Evolutionary conservation across 2,113 vertebrate species (phyloP).

Genomic region (Sceloporus tristichus): DNA sequence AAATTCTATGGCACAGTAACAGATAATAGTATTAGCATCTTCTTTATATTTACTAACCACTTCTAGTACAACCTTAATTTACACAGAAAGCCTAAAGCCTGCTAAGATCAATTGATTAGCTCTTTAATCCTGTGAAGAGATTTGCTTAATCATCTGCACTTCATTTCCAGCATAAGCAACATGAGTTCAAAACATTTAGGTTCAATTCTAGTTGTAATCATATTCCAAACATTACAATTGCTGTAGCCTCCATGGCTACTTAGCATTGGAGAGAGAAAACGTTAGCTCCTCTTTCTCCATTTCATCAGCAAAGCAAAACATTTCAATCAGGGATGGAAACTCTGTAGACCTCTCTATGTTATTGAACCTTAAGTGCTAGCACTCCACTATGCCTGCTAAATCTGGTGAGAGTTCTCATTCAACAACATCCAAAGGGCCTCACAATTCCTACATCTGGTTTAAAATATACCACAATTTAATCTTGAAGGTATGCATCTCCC

Average conservation of each 20-base stretch:
- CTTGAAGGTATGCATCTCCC: neutral
- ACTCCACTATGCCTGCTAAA: too few species aligned
- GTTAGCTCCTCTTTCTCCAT: neutral
- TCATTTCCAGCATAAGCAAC: conserved; percentile 8
- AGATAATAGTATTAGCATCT: conserved; percentile 30
- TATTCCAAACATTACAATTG: neutral
- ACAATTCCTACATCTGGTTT: neutral
- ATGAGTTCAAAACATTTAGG: conserved; percentile 8
- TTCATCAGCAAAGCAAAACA: neutral
- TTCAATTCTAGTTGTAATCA: conserved; percentile 3
- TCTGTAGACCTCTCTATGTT: too few species aligned
- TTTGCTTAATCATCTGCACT: conserved; percentile 23
- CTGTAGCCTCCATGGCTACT: neutral
- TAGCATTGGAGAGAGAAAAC: neutral
- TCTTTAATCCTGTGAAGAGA: conserved; percentile 25
- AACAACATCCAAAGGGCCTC: too few species aligned
- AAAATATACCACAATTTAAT: neutral
- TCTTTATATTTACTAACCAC: conserved; percentile 18
- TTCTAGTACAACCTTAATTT: conserved; percentile 12
- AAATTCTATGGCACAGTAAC: neutral
- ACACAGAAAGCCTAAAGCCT: conserved; percentile 3
- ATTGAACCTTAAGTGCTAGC: too few species aligned
- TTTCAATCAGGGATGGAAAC: neutral
- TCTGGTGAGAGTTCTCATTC: too few species aligned
- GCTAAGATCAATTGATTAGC: conserved; percentile 33